Percentiles rank a stretch among this genome's conserved stretches.
Conservation (phyloP, 2,113 vertebrate genomes). For the Cariama cristata region DNA sequence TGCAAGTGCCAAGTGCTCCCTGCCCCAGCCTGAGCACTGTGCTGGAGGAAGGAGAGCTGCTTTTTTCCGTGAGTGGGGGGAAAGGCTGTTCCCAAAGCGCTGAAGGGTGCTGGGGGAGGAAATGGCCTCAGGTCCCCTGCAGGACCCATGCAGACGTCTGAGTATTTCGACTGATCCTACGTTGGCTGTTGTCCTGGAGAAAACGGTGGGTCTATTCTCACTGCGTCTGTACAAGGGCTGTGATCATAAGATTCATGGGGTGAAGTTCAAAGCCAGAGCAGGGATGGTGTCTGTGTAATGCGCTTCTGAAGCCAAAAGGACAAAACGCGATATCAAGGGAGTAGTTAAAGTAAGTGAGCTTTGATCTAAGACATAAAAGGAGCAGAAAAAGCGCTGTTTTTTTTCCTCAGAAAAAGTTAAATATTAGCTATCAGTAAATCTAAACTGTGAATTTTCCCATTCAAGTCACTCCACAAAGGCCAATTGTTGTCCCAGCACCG, state of each 20-base stretch:
- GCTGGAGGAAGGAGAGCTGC: not conserved
- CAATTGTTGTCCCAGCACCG: not conserved
- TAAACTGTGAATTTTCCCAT: not conserved
- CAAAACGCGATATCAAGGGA: not conserved
- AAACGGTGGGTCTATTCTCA: not conserved
- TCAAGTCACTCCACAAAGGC: not conserved
- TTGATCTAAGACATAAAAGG: slow-evolving; percentile 19
- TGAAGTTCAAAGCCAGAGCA: not conserved
- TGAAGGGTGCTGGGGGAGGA: not conserved
- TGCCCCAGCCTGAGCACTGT: not conserved
- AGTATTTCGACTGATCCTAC: not conserved
- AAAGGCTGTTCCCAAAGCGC: not conserved
- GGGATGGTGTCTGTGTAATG: not conserved
- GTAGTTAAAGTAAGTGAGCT: not conserved
- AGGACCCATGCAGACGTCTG: too few species aligned
- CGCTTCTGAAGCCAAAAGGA: not conserved
- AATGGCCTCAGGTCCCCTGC: too few species aligned
- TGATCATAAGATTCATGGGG: not conserved
- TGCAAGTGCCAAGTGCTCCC: too few species aligned
- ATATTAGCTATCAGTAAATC: not conserved
- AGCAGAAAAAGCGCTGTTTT: not conserved
- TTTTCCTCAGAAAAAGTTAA: not conserved
- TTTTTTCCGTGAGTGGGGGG: not conserved
- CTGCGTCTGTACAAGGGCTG: not conserved
- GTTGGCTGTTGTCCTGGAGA: not conserved